Base-by-base conservation (phyloP, 2,888 invertebrate species). In the Mythimna loreyi region DNA sequence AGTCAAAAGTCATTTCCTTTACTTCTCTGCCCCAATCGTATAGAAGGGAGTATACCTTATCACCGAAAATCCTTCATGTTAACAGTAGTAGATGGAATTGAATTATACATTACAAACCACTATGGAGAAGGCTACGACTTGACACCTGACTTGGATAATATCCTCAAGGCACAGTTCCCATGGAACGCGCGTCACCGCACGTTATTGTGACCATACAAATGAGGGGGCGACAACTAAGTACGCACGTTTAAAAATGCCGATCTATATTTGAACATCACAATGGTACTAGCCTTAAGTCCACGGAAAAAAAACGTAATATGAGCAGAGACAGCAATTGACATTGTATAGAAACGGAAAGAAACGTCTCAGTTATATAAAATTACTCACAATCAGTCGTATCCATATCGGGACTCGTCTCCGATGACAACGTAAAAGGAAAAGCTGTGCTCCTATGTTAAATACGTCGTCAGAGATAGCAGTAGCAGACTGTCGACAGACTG, bases 361-460 rank as follows among this genome's bases (percentile, higher is more conserved):
- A 53, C 16, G 19, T 50, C 62, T 63, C 58, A 61, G 53, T 62
- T 47, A 58, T 3, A 49, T 53, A 67, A 75, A 60, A 57, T 56
- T 68, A 72, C 78, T 75, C 78, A 78, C 72, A 75, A 53, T 72
- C 40, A 58, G 5, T 73, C 25, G 56, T 73, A 40, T 76, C 76
- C 73, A 53, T 40, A 40, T 60, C 43, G 23, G 59, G 53, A 61
- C 19, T 61, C 73, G 30, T 69, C 63, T 28, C 79, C 73, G 36
- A 66, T 78, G 66, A 72, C 72, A 75, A 78, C 72, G 78, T 52
- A 78, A 78, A 78, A 72, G 78, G 78, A 72, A 78, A 74, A 73
- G 28, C 25, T 71, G 50, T 52, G 72, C 72, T 75, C 59, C 50
- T 73, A 73, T 62, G 40, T 59, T 72, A 75, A 72, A 47, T 43